A percentile compares a stretch with the other conserved stretches of the same genome.
Conservation (phyloP, 2,888 invertebrate species). For the Clepsis dumicolana region DNA sequence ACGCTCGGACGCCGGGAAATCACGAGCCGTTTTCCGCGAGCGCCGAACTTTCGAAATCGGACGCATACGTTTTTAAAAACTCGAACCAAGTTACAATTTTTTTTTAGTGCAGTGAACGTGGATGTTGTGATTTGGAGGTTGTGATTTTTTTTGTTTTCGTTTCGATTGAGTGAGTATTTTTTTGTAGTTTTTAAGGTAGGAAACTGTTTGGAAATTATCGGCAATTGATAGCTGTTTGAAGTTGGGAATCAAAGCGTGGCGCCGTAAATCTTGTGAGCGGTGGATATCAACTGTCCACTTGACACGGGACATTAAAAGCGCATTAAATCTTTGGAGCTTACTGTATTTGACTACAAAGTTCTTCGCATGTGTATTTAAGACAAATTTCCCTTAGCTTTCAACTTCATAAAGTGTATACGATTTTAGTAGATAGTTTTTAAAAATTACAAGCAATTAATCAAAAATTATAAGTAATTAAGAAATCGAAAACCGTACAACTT, state of each 20-base stretch:
- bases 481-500: no score
- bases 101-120: slow-evolving; percentile 62
- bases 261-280: slow-evolving; percentile 76
- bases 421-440: background rate
- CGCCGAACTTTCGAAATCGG: slow-evolving; percentile 70
- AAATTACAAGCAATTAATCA: no score
- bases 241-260: slow-evolving; percentile 77
- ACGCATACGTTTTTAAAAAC: slow-evolving; percentile 57
- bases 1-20: slow-evolving; percentile 84
- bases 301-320: slow-evolving; percentile 74
- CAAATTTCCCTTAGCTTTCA: slow-evolving; percentile 29
- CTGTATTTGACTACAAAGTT: slow-evolving; percentile 54
- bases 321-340: slow-evolving; percentile 69
- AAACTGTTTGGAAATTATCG: slow-evolving; percentile 59
- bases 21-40: slow-evolving; percentile 81
- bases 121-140: slow-evolving; percentile 75
- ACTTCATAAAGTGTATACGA: background rate
- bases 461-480: no score
- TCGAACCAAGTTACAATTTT: slow-evolving; percentile 45
- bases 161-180: slow-evolving; percentile 70
- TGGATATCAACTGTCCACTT: slow-evolving; percentile 78
- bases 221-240: slow-evolving; percentile 62
- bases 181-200: slow-evolving; percentile 36
- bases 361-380: slow-evolving; percentile 26
- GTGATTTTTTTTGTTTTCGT: slow-evolving; percentile 52